These are phyloP conservation scores for Syngnathus rostellatus DNA, from an alignment of 2,797 vertebrate genomes.

Conservation along the genomic window DNA sequence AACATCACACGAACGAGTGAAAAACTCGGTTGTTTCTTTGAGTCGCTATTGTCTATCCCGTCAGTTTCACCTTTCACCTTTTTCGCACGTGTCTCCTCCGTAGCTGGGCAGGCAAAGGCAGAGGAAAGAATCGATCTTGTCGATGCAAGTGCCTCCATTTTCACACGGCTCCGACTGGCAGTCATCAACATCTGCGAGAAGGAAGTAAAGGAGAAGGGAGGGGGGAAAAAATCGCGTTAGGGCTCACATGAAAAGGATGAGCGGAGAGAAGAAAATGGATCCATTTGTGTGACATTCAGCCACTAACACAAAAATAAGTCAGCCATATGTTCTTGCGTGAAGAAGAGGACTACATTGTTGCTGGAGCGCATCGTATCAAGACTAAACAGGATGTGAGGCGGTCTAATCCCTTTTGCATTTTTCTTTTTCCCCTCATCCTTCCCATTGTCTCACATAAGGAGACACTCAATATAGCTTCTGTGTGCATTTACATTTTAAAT, in stretches of 20 bases:
- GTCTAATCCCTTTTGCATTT: neutral
- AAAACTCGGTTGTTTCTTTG: neutral
- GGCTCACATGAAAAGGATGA: conserved; percentile 26
- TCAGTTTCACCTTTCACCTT: conserved; percentile 68
- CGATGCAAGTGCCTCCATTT: conserved; percentile 92
- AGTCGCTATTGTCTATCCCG: neutral
- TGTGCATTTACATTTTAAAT: neutral
- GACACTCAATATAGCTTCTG: neutral
- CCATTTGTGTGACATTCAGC: conserved; percentile 23
- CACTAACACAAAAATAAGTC: conserved; percentile 18
- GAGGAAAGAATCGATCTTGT: conserved; percentile 84
- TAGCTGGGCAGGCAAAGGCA: conserved; percentile 96
- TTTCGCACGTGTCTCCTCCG: conserved; percentile 85
- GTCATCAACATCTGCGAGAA: conserved; percentile 81
- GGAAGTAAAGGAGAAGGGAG: neutral
- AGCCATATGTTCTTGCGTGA: conserved; percentile 26
- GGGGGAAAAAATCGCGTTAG: conserved; percentile 23
- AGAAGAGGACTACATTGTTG: conserved; percentile 4
- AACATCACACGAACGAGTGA: too few species aligned
- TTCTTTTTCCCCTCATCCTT: neutral
- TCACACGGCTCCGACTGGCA: conserved; percentile 89
- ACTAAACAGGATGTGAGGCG: neutral
- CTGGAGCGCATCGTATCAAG: neutral
- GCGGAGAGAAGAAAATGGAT: conserved; percentile 1
- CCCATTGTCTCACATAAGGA: neutral